A percentile compares a stretch with the other conserved stretches of the same genome.
Conservation (phyloP, 2,797 vertebrate species). For the Darevskia nairensis region DNA sequence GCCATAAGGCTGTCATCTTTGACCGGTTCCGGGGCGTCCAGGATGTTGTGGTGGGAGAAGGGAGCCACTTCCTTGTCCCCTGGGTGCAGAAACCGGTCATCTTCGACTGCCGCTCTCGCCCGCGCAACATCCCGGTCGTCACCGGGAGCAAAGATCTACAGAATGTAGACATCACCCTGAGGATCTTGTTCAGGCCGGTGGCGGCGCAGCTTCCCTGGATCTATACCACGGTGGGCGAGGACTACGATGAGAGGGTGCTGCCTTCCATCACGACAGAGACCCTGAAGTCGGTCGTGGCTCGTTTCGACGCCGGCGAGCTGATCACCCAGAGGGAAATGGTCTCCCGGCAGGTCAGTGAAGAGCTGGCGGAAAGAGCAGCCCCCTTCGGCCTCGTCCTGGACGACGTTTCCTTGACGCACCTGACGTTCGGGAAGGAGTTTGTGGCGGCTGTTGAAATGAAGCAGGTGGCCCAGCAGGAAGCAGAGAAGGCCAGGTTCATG, state of each 20-base stretch:
- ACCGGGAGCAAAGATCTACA: slow-evolving; percentile 98
- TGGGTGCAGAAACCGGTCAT: slow-evolving; percentile 97
- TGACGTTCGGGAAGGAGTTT: slow-evolving; percentile 98
- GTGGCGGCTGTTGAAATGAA: slow-evolving; percentile 98
- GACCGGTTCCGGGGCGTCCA: slow-evolving; percentile 93
- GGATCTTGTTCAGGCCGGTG: slow-evolving; percentile 93
- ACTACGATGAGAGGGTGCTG: slow-evolving; percentile 94
- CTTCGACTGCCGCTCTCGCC: slow-evolving; percentile 94
- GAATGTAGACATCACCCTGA: slow-evolving; percentile 96
- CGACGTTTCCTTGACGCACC: slow-evolving; percentile 96
- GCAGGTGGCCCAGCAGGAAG: slow-evolving; percentile 98
- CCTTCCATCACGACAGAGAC: slow-evolving; percentile 97
- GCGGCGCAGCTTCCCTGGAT: slow-evolving; percentile 89
- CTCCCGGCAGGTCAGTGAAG: slow-evolving; percentile 94
- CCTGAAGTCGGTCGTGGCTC: slow-evolving; percentile 95
- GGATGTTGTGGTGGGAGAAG: slow-evolving; percentile 88
- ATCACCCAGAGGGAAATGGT: slow-evolving; percentile 98
- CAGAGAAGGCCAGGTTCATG: slow-evolving; percentile 92
- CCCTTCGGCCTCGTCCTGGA: slow-evolving; percentile 96
- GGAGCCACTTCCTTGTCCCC: slow-evolving; percentile 94
- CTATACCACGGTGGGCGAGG: slow-evolving; percentile 95
- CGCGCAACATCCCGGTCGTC: slow-evolving; percentile 94
- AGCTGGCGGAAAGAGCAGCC: slow-evolving; percentile 91
- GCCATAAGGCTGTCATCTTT: slow-evolving; percentile 94
- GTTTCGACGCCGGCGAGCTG: slow-evolving; percentile 94